phyloP scores from a whole-genome alignment of 2,797 vertebrate species.

The Phyllotis vaccarum region DNA sequence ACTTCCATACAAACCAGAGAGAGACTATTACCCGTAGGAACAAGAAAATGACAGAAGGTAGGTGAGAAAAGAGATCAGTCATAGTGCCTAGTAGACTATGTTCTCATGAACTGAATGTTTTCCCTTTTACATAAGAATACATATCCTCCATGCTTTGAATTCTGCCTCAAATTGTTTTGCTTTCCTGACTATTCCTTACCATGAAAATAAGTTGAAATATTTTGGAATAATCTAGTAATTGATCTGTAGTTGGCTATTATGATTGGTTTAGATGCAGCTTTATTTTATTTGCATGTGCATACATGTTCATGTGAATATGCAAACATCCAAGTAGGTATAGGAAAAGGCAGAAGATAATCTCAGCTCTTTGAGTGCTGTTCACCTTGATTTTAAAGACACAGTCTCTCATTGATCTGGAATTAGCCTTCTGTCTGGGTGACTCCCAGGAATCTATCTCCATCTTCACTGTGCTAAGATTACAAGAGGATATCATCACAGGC shows the following conservation, averaged over 20 bases:
- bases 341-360: neutral
- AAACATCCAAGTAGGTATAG: neutral
- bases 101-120: neutral
- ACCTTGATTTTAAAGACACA: neutral
- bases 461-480: no score
- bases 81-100: neutral
- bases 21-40: neutral
- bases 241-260: conserved; percentile 34
- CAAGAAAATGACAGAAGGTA: conserved; percentile 14
- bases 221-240: neutral
- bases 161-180: conserved; percentile 32
- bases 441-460: neutral
- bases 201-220: neutral
- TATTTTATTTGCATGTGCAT: neutral
- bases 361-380: neutral
- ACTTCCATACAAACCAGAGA: neutral
- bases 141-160: neutral
- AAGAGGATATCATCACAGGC: neutral
- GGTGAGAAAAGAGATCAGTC: neutral
- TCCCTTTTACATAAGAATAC: neutral
- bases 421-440: neutral
- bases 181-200: neutral
- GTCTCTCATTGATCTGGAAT: neutral
- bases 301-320: no score
- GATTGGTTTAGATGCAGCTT: neutral